Base-by-base conservation (phyloP, 2,888 invertebrate genomes). In the Lordiphosa fenestrarum region DNA sequence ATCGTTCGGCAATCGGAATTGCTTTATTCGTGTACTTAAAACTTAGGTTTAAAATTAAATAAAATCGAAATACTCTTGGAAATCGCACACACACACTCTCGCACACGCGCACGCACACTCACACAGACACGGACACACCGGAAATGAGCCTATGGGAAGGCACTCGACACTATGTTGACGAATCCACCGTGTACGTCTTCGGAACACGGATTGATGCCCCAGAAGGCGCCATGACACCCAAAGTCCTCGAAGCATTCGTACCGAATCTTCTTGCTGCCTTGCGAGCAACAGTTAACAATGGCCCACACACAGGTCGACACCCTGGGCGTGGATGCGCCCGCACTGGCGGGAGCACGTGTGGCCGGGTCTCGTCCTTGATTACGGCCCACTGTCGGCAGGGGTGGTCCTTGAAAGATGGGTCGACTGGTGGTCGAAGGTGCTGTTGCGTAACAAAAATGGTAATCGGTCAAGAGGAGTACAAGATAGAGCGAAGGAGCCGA, bases 211-310 rank as follows among this genome's bases (percentile, higher is more conserved):
- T 93, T 94, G 0, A 88, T 74, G 66, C 93, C 94, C 91, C 95
- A 95, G 89, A 94, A 94, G 49, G 92, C 92, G 0, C 94, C 94
- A 0, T 92, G 92, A 85, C 95, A 96, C 6, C 93, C 92, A 52
- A 94, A 88, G 6, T 91, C 89, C 87, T 95, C 95, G 62, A 95
- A 95, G 85, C 95, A 96, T 10, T 86, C 88, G 68, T 91, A 90
- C 2, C 91, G 88, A 48, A 92, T 88, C 10, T 90, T 87, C 58
- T 89, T 89, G n/a, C 89, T 89, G 23, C 87, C 86, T 0, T 89
- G 88, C 1, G 92, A 90, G 80, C 95, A 95, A 83, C 95, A 96
- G 2, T 93, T 92, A 5, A 94, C 89, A 48, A 95, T 94, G 0
- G 95, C 95, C 92, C 94, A 93, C 0, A 94, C 92, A 77, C 95